A percentile compares a stretch with the other conserved stretches of the same genome.
phyloP scores from a whole-genome alignment of 2,888 invertebrate genomes.

The Rhamnusium bicolor region DNA sequence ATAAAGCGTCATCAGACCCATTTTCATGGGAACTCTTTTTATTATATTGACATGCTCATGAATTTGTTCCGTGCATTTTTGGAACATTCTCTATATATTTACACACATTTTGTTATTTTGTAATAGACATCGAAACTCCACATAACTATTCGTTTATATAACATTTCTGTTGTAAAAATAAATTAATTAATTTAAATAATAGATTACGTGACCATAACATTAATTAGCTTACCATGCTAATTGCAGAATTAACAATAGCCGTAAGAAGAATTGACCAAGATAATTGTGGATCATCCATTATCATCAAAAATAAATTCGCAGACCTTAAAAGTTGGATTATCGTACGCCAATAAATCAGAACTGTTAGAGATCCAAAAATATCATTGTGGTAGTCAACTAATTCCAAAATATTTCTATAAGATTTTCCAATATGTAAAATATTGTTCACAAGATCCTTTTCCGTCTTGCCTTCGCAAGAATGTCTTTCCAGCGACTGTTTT shows the following conservation, averaged over 20 bases:
- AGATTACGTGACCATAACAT: not conserved
- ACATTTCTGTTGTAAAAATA: too few relatives aligned
- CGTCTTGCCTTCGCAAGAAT: not conserved
- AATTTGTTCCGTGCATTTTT: too few relatives aligned
- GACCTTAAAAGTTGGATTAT: conserved; percentile 27
- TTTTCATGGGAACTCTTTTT: too few relatives aligned
- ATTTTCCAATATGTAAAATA: conserved; percentile 23
- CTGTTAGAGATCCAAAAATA: conserved; percentile 16
- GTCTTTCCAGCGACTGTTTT: conserved; percentile 14
- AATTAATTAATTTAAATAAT: too few relatives aligned
- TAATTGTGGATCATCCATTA: not conserved
- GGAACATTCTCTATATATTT: too few relatives aligned
- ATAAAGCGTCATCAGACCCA: too few relatives aligned
- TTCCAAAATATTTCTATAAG: not conserved
- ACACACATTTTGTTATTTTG: too few relatives aligned
- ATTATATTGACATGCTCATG: too few relatives aligned
- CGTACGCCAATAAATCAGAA: conserved; percentile 26
- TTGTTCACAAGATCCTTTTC: conserved; percentile 16
- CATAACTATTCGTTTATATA: too few relatives aligned
- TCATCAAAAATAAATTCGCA: conserved; percentile 4
- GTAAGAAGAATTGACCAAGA: not conserved
- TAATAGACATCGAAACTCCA: too few relatives aligned
- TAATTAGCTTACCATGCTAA: conserved; percentile 19
- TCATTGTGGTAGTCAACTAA: conserved; percentile 17
- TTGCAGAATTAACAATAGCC: not conserved